These are phyloP conservation scores for Xenentodon cancila DNA, from an alignment of 2,797 vertebrate species.

Conservation along the genomic window DNA sequence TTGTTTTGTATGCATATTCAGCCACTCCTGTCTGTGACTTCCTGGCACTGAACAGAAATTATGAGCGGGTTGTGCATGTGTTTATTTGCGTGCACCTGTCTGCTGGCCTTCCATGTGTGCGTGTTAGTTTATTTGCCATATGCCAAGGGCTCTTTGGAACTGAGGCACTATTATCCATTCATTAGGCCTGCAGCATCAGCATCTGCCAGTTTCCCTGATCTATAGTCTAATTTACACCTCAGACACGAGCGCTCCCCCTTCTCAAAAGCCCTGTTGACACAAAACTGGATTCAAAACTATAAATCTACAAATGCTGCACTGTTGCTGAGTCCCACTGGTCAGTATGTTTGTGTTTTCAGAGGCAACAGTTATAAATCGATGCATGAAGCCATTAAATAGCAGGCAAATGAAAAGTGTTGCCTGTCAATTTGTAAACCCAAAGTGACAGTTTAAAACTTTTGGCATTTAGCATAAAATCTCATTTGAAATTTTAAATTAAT, in stretches of 20 bases:
- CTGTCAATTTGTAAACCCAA: slow-evolving; percentile 6
- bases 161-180: slow-evolving; percentile 63
- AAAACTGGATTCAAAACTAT: slow-evolving; percentile 46
- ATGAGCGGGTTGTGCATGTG: slow-evolving; percentile 4
- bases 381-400: slow-evolving; percentile 18
- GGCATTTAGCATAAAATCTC: slow-evolving; percentile 16
- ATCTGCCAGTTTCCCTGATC: slow-evolving; percentile 54
- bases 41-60: slow-evolving; percentile 21
- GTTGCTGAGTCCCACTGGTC: slow-evolving; percentile 15
- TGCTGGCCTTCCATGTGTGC: slow-evolving; percentile 36
- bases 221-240: slow-evolving; percentile 65
- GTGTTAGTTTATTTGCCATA: slow-evolving; percentile 62
- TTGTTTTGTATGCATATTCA: slow-evolving; percentile 49
- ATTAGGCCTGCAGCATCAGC: slow-evolving; percentile 56
- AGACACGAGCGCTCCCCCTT: slow-evolving; percentile 37
- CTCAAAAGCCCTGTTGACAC: slow-evolving; percentile 46
- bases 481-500: slow-evolving; percentile 29
- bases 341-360: slow-evolving; percentile 29
- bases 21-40: slow-evolving; percentile 47
- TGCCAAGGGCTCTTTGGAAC: slow-evolving; percentile 57
- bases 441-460: slow-evolving; percentile 28
- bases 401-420: slow-evolving; percentile 2
- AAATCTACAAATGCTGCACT: slow-evolving; percentile 48
- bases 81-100: slow-evolving; percentile 32
- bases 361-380: slow-evolving; percentile 23